Percentiles rank a stretch among this genome's conserved stretches.
Conservation (phyloP, 2,888 invertebrate species). For the Drosophila ezoana region DNA sequence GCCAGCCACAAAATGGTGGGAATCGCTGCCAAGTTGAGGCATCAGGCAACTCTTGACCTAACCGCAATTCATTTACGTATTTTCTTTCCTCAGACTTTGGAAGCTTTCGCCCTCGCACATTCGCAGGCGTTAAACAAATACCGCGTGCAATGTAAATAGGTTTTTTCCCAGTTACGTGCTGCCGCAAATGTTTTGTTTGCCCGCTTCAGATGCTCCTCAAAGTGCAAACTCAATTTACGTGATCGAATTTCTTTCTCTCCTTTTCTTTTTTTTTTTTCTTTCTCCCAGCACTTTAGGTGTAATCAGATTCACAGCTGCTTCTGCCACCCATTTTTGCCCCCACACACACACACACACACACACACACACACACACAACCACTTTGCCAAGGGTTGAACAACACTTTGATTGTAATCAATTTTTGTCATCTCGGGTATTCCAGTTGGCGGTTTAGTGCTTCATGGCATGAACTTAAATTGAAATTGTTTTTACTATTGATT, state of each 20-base stretch:
- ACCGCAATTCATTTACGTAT: slow-evolving; percentile 11
- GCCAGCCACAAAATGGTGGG: no score
- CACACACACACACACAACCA: slow-evolving; percentile 1
- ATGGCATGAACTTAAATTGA: slow-evolving; percentile 11
- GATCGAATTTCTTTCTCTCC: slow-evolving; percentile 66
- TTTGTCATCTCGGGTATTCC: slow-evolving; percentile 11
- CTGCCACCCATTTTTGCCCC: slow-evolving; percentile 8
- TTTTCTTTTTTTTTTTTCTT: slow-evolving; percentile 14
- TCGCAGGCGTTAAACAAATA: slow-evolving; percentile 22
- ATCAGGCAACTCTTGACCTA: not conserved
- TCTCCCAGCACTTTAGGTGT: slow-evolving; percentile 18
- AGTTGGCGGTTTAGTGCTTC: slow-evolving; percentile 5
- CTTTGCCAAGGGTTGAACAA: slow-evolving; percentile 23
- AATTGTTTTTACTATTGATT: slow-evolving; percentile 6
- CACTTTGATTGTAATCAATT: slow-evolving; percentile 18
- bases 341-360: not conserved
- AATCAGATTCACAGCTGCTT: slow-evolving; percentile 65
- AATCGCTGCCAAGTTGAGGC: slow-evolving; percentile 7
- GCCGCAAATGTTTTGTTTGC: slow-evolving; percentile 48
- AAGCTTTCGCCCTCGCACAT: not conserved
- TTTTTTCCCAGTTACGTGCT: slow-evolving; percentile 40
- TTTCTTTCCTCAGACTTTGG: not conserved
- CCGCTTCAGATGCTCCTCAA: slow-evolving; percentile 30
- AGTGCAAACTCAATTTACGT: slow-evolving; percentile 78
- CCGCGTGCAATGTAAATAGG: slow-evolving; percentile 28